A percentile compares a stretch with the other conserved stretches of the same genome.
Evolutionary conservation across 2,113 vertebrate genomes (phyloP).

Genomic region (Alligator sinensis): DNA sequence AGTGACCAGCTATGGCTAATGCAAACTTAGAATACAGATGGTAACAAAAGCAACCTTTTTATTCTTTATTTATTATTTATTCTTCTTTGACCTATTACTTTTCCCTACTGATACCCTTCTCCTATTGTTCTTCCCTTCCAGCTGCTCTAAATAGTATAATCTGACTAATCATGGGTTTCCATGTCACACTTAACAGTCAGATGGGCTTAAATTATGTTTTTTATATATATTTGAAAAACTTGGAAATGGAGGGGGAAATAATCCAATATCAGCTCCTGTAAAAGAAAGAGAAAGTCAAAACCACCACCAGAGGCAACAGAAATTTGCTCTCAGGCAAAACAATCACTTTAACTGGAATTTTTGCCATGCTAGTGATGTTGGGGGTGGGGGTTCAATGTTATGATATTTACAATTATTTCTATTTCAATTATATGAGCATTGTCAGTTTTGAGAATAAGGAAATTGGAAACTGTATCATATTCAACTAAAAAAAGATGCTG

Average conservation of each 20-base stretch:
- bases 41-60: not conserved
- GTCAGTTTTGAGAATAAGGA: constrained; percentile 35
- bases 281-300: constrained; percentile 57
- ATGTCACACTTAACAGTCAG: constrained; percentile 9
- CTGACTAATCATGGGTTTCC: not conserved
- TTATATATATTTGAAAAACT: constrained; percentile 29
- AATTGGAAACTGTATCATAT: constrained; percentile 31
- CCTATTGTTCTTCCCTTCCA: not conserved
- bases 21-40: not conserved
- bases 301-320: not conserved
- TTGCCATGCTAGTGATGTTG: not conserved
- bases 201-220: constrained; percentile 26
- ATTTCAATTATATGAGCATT: constrained; percentile 64
- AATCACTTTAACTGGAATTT: accelerated
- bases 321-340: not conserved
- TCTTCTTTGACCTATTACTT: not conserved
- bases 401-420: constrained; percentile 63
- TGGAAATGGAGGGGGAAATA: constrained; percentile 45
- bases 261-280: constrained; percentile 47
- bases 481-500: not conserved
- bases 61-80: not conserved
- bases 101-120: not conserved
- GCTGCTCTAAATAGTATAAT: not conserved
- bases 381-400: constrained; percentile 27
- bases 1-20: not conserved